Evolutionary conservation across 1,140 invertebrate genomes (phyloP).

Genomic region (Brachionus plicatilis): DNA sequence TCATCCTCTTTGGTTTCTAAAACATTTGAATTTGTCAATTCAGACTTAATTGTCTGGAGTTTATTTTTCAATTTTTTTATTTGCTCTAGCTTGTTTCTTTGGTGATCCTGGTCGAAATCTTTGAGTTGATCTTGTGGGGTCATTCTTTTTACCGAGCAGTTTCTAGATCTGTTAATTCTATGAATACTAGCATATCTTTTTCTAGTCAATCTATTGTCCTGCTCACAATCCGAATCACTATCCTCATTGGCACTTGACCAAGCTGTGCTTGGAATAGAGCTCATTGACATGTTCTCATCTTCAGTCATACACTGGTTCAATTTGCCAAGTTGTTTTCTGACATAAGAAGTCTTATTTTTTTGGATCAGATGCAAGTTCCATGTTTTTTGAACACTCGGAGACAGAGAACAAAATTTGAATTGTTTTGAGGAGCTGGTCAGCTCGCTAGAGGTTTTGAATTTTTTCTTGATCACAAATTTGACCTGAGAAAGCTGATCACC

Average conservation of each 20-base stretch:
- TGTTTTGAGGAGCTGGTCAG: not conserved
- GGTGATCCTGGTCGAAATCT: not conserved
- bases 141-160: not conserved
- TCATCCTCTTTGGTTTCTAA: not conserved
- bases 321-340: not conserved
- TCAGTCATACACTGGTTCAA: not conserved
- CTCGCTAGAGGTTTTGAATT: not conserved
- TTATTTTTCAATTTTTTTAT: not conserved
- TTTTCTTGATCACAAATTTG: not conserved
- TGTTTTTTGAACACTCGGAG: not conserved
- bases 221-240: not conserved
- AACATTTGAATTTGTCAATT: not conserved
- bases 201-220: not conserved
- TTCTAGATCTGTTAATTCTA: not conserved
- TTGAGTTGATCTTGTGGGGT: too few relatives aligned
- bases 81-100: not conserved
- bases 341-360: slow-evolving; percentile 9
- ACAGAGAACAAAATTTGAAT: not conserved
- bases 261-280: not conserved
- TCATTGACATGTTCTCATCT: not conserved
- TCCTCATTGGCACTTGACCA: not conserved
- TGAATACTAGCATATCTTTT: not conserved
- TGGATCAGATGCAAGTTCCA: not conserved
- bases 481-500: not conserved
- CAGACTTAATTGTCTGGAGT: not conserved